Base-by-base conservation (phyloP, 1,140 invertebrate genomes). In the Holotrichia oblita region DNA sequence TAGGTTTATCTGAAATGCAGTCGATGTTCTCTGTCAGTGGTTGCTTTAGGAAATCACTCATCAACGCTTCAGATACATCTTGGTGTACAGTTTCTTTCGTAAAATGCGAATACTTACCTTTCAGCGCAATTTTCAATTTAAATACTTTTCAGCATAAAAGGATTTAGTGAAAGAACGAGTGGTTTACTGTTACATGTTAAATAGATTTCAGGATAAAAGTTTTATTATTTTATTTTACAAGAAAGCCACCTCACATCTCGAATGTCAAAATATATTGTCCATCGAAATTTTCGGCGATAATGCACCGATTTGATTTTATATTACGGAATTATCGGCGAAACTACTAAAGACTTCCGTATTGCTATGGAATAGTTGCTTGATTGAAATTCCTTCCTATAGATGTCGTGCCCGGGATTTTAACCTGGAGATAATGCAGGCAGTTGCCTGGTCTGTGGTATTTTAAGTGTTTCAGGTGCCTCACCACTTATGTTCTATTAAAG, bases 311-410 rank as follows among this genome's bases (percentile, higher is more conserved):
- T 69, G 61, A 69, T 69, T 69, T 69, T 69, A 69, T 69, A 69
- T 69, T 69, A 20, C 61, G 9, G 61, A 69, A 69, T 69, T 69
- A 69, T 77, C 55, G 55, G 77, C 34, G 61, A 77, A 72, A 72
- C 77, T 42, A 77, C 69, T 24, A 41, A 24, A 14, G 64, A 34
- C 55, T 41, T 22, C 40, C 10, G 59, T 59, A 41, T 41, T 34
- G 20, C 27, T 17, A 40, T 12, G 17, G 55, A 69, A 77, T 77
- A 77, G 59, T 77, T 77, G 34, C 61, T 40, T 72, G 59, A 77
- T 77, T 77, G 61, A 72, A 77, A 77, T 77, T 77, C 77, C 77
- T 77, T 74, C 61, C 55, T 22, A n/a, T 22, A 72, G 77, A 77
- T 72, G 77, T 77, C 77, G 77, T 61, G 55, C 34, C 41, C 48